Evolutionary conservation across 2,888 invertebrate genomes (phyloP).

Genomic region (Eristalis tenax): DNA sequence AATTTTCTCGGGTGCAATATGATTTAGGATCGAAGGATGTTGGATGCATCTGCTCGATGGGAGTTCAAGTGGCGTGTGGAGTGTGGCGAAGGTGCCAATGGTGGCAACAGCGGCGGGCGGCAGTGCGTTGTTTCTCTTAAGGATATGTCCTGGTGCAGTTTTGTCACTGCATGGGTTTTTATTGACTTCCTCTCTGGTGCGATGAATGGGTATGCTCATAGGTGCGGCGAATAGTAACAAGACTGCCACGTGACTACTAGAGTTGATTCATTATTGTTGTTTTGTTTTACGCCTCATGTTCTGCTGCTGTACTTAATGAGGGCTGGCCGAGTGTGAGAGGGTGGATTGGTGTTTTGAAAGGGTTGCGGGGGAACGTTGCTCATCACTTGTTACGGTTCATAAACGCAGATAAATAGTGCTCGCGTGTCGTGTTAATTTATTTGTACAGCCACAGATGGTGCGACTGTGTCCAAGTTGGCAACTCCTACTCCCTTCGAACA

Average conservation of each 20-base stretch:
- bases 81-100: conserved; percentile 9
- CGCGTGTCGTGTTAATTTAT: conserved; percentile 58
- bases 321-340: background rate
- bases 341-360: conserved; percentile 28
- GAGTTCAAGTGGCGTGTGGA: conserved; percentile 54
- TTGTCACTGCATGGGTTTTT: conserved; percentile 29
- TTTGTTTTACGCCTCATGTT: conserved; percentile 47
- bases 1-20: conserved; percentile 64
- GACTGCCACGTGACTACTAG: conserved; percentile 60
- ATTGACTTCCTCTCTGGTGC: conserved; percentile 41
- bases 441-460: conserved; percentile 42
- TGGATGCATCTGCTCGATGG: conserved; percentile 62
- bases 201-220: background rate
- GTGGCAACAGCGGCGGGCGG: background rate
- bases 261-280: conserved; percentile 61
- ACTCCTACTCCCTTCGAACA: background rate
- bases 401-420: conserved; percentile 75
- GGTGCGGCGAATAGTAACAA: conserved; percentile 41
- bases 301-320: conserved; percentile 23
- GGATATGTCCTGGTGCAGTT: conserved; percentile 37
- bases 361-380: conserved; percentile 74
- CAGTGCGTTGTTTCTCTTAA: conserved; percentile 16
- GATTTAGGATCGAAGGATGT: conserved; percentile 67
- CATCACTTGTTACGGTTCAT: conserved; percentile 81
- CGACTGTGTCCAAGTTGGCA: background rate